A percentile compares a stretch with the other conserved stretches of the same genome.
These are phyloP conservation scores for Potamarius usumacintae DNA, from an alignment of 2,113 vertebrate species.

Conservation along the genomic window DNA sequence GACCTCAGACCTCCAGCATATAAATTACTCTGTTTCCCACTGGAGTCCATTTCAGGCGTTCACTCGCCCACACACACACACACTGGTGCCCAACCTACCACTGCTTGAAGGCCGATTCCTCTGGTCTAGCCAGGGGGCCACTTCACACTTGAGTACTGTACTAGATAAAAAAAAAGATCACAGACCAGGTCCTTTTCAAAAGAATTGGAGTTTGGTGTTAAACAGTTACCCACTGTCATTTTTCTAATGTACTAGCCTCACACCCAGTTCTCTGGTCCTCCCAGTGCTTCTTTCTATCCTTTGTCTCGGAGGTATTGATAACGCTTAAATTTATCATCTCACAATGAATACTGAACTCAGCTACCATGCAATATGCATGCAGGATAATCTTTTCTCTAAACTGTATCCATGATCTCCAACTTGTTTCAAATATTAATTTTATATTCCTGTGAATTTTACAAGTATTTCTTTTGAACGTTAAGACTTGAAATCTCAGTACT, in stretches of 20 bases:
- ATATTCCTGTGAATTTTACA: not conserved
- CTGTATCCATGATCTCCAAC: not conserved
- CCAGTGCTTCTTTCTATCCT: not conserved
- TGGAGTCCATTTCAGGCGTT: slow-evolving; percentile 43
- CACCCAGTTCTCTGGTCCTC: not conserved
- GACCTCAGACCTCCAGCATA: slow-evolving; percentile 36
- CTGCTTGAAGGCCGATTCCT: not conserved
- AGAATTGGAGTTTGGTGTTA: not conserved
- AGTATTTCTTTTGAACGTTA: not conserved
- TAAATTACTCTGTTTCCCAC: slow-evolving; percentile 40
- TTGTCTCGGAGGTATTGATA: not conserved
- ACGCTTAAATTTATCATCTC: slow-evolving; percentile 1
- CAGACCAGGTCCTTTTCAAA: not conserved
- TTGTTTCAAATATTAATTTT: not conserved
- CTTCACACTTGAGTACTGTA: not conserved
- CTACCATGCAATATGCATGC: slow-evolving; percentile 27
- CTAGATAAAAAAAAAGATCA: not conserved
- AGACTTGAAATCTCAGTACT: not conserved
- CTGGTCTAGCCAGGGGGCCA: not conserved
- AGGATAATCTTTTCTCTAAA: slow-evolving; percentile 16
- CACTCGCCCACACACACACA: not conserved
- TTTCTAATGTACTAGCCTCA: not conserved
- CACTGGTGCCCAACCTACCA: slow-evolving; percentile 3
- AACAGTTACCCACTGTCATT: not conserved
- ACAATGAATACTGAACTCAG: not conserved